These are phyloP conservation scores for Synergus laeviventris DNA, from an alignment of 2,888 invertebrate genomes.

Conservation along the genomic window DNA sequence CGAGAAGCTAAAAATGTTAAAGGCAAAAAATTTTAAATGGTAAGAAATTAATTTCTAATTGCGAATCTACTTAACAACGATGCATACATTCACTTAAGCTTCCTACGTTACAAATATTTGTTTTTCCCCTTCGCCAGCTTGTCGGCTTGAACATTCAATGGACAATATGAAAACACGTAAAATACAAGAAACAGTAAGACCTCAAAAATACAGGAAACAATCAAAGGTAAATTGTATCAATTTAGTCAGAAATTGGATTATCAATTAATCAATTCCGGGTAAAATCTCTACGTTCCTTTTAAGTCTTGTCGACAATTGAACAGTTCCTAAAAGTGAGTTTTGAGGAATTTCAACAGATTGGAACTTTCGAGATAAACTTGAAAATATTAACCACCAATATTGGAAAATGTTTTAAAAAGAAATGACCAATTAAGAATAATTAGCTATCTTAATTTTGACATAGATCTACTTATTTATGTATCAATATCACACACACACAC, in stretches of 20 bases:
- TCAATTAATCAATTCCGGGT: conserved; percentile 24
- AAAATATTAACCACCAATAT: not conserved
- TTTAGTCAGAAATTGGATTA: conserved; percentile 1
- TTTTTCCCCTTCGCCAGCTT: not conserved
- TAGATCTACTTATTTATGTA: not conserved
- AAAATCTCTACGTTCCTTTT: not conserved
- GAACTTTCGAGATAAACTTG: not conserved
- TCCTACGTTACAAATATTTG: conserved; percentile 3
- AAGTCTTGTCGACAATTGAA: not conserved
- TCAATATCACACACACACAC: not conserved
- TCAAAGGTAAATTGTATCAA: not conserved
- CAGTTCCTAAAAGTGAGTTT: not conserved
- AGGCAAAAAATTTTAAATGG: no score
- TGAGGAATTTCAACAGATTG: not conserved
- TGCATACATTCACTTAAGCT: not conserved
- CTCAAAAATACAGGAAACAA: conserved; percentile 9
- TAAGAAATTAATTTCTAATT: conserved; percentile 7
- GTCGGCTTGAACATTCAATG: not conserved
- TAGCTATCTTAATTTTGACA: not conserved
- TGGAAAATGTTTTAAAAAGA: not conserved
- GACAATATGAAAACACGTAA: not conserved
- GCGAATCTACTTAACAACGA: not conserved
- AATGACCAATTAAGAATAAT: not conserved
- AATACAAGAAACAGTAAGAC: conserved; percentile 9
- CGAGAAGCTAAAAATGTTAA: not conserved